Percentiles rank a stretch among this genome's conserved stretches.
Conservation (phyloP, 2,113 vertebrate species). For the human (Homo sapiens) region DNA sequence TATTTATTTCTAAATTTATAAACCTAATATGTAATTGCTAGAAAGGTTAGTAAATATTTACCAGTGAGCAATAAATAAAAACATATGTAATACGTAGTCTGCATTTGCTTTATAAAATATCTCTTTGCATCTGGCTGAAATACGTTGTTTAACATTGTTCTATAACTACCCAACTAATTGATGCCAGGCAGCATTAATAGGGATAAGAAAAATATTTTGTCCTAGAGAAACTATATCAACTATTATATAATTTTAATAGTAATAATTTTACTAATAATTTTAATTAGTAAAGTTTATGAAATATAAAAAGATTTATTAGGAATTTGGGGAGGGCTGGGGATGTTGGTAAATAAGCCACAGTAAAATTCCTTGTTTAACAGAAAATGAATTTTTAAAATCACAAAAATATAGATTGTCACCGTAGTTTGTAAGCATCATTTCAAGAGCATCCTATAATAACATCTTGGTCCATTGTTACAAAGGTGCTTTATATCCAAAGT, state of each 20-base stretch:
- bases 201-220: background rate
- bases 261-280: background rate
- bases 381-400: background rate
- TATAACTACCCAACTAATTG: background rate
- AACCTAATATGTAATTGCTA: slow-evolving; percentile 34
- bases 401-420: background rate
- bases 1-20: slow-evolving; percentile 66
- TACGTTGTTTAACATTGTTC: slow-evolving; percentile 18
- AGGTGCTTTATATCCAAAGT: background rate
- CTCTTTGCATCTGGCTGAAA: slow-evolving; percentile 38
- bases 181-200: background rate
- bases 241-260: background rate
- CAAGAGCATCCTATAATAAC: background rate
- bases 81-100: slow-evolving; percentile 2
- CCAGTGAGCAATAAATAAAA: slow-evolving; percentile 45
- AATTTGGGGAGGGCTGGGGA: background rate
- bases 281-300: slow-evolving; percentile 36
- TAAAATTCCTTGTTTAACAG: slow-evolving; percentile 2
- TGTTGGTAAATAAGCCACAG: background rate
- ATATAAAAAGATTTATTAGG: background rate
- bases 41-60: slow-evolving; percentile 40
- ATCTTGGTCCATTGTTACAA: background rate
- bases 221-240: background rate
- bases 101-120: background rate
- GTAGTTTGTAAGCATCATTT: background rate